Percentiles rank a stretch among this genome's conserved stretches.
These are phyloP conservation scores for Cantharis rufa DNA, from an alignment of 2,888 invertebrate genomes.

Conservation along the genomic window DNA sequence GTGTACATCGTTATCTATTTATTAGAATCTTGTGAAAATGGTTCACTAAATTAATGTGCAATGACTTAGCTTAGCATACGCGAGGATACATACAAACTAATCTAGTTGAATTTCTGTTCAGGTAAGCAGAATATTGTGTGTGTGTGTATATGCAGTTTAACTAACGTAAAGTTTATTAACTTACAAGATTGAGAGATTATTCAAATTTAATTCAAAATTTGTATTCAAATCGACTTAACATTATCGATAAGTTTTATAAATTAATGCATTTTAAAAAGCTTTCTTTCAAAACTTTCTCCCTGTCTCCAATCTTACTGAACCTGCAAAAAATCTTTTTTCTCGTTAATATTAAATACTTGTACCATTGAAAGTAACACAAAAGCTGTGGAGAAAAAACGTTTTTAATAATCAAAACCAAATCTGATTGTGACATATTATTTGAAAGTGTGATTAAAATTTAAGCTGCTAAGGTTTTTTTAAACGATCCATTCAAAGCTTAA, in stretches of 20 bases:
- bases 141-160: background rate
- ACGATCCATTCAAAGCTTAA: background rate
- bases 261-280: background rate
- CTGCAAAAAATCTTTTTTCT: background rate
- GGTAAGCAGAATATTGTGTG: conserved; percentile 3
- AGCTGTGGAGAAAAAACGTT: background rate
- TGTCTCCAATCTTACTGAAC: background rate
- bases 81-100: background rate
- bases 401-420: background rate
- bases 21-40: background rate
- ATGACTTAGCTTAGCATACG: conserved; percentile 2
- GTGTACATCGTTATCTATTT: background rate
- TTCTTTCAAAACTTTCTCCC: background rate
- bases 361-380: background rate
- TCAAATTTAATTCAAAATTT: background rate
- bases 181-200: background rate
- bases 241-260: background rate
- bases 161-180: background rate
- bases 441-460: background rate
- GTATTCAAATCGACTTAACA: background rate
- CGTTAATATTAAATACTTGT: background rate
- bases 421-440: background rate
- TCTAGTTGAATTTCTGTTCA: conserved; percentile 2
- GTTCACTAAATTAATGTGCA: background rate
- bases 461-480: background rate